These are phyloP conservation scores for Euplexia lucipara DNA, from an alignment of 2,888 invertebrate species.

Conservation along the genomic window DNA sequence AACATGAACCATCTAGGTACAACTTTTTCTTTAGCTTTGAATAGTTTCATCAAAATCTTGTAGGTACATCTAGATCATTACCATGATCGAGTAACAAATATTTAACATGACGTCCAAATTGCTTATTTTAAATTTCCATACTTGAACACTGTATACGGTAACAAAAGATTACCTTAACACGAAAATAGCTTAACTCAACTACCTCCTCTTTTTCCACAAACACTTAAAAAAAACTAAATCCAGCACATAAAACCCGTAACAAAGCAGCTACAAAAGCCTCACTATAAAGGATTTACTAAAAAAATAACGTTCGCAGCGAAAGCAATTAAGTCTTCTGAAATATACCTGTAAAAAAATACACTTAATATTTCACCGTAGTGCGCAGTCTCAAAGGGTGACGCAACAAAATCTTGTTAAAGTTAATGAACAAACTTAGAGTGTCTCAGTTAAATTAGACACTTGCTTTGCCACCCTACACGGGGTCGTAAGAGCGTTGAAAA, in stretches of 20 bases:
- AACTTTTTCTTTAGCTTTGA: no score
- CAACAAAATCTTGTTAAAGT: slow-evolving; percentile 86
- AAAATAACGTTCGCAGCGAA: slow-evolving; percentile 32
- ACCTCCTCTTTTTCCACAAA: neutral
- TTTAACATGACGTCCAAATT: neutral
- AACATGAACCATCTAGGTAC: no score
- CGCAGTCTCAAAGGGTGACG: slow-evolving; percentile 82
- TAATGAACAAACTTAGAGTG: slow-evolving; percentile 87
- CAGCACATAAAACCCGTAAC: slow-evolving; percentile 26
- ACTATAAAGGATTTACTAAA: slow-evolving; percentile 32
- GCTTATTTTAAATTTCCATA: neutral
- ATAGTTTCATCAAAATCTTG: neutral
- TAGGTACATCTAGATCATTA: neutral
- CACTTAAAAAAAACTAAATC: slow-evolving; percentile 18
- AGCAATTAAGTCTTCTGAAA: slow-evolving; percentile 60
- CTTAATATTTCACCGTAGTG: slow-evolving; percentile 79
- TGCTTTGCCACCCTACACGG: slow-evolving; percentile 69
- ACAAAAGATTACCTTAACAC: slow-evolving; percentile 19
- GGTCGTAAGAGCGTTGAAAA: slow-evolving; percentile 28
- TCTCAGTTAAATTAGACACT: slow-evolving; percentile 82
- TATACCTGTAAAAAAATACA: slow-evolving; percentile 56
- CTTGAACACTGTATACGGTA: neutral
- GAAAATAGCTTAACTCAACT: neutral
- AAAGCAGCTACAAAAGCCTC: slow-evolving; percentile 33
- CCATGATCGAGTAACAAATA: neutral